Base-by-base conservation (phyloP, 2,113 vertebrate genomes). In the Odobenus rosmarus region DNA sequence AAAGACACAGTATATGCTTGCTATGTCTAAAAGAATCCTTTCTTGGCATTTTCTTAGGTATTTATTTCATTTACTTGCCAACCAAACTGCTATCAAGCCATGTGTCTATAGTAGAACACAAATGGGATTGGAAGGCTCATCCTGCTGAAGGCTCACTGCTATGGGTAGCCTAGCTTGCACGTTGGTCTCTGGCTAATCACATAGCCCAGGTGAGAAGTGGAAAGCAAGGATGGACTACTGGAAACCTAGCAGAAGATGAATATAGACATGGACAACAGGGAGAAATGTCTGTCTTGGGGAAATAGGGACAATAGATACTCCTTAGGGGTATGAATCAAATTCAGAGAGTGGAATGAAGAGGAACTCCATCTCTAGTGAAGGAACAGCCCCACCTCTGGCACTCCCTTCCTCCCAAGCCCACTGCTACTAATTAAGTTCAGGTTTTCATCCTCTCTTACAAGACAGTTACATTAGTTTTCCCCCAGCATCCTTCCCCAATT, bases 1-100 rank as follows among this genome's bases (percentile, higher is more conserved):
- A 97, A 82, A 96, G 92, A 95, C 46, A 95, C 69, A 95, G 96
- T 95, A 92, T 85, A 67, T 95, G 93, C 92, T 12, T 92, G 79
- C 49, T 94, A 77, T 81, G 67, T 97, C 39, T 69, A 74, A 46
- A 28, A 93, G 86, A 98, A 95, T 62, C 53, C 31, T 97, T 87
- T 97, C 46, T 96, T 12, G 80, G 39, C 53, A 79, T 24, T 97
- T 96, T 90, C 69, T 93, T 96, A 67, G 57, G 67, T 91, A 42
- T 97, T 98, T 64, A 91, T 97, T 91, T 97, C 69, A 31, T 89
- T 94, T 97, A 92, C 88, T 96, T 96, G 83, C 77, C 57, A 92
- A 28, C 76, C 5, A 19, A 95, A 96, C 42, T 83, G 21, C 1
- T 59, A 53, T 79, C 53, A 95, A 85, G 8, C 84, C 96, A 85